Evolutionary conservation across 92 coral and sea anemone genomes (phyloP).

Genomic region (Parazoanthus atlanticus): DNA sequence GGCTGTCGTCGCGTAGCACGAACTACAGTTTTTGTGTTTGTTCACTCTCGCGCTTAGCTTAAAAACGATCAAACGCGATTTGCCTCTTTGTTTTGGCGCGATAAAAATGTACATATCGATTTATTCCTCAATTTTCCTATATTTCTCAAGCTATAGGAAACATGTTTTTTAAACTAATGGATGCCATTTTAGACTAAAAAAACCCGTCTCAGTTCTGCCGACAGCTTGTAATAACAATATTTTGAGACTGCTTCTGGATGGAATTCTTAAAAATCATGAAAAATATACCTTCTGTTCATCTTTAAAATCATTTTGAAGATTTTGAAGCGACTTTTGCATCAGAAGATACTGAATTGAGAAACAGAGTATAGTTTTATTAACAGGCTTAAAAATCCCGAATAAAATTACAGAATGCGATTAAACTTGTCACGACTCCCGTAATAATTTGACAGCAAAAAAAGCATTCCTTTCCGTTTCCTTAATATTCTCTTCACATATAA

Average conservation of each 20-base stretch:
- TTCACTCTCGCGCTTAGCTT: not conserved
- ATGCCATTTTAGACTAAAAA: not conserved
- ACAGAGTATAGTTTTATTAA: slow-evolving; percentile 5
- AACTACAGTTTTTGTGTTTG: not conserved
- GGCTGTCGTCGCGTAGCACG: slow-evolving; percentile 24
- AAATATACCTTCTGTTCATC: not conserved
- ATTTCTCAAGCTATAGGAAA: slow-evolving; percentile 3
- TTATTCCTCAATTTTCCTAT: not conserved
- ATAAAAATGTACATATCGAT: not conserved
- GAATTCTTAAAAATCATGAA: not conserved
- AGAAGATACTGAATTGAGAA: not conserved
- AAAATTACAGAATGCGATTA: not conserved
- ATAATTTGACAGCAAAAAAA: not conserved
- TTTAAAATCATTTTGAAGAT: not conserved
- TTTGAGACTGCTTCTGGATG: not conserved
- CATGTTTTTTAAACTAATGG: slow-evolving; percentile 3
- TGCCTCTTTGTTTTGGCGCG: not conserved
- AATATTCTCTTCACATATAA: not conserved
- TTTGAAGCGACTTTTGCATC: not conserved
- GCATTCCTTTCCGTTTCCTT: not conserved
- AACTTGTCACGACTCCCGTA: not conserved
- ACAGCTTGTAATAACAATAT: not conserved
- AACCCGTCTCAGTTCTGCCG: not conserved
- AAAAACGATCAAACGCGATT: slow-evolving; percentile 1
- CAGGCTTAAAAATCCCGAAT: not conserved